These are phyloP conservation scores for Spea hammondii DNA, from an alignment of 2,797 vertebrate species.

Conservation along the genomic window DNA sequence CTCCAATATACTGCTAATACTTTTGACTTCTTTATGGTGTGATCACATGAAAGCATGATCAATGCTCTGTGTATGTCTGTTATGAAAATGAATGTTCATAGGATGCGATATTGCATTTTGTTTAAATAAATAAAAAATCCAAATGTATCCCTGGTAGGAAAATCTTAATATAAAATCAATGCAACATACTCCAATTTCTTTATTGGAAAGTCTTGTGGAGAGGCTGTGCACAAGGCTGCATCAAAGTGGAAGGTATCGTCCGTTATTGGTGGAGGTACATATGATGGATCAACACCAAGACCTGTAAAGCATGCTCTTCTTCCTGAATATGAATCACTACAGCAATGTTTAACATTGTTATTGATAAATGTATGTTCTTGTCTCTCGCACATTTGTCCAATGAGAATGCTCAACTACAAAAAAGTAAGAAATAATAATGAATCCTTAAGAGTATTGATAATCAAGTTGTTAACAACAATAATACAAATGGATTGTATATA, in stretches of 20 bases:
- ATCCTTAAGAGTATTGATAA: neutral
- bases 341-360: constrained; percentile 55
- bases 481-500: neutral
- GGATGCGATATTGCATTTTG: no score
- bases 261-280: constrained; percentile 33
- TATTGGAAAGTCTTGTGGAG: constrained; percentile 39
- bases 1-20: no score
- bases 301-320: constrained; percentile 55
- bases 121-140: no score
- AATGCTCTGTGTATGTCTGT: no score
- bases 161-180: no score
- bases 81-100: no score
- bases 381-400: constrained; percentile 59
- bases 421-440: neutral
- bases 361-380: constrained; percentile 53
- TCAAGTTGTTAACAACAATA: neutral
- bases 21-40: no score
- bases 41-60: no score
- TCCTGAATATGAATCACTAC: constrained; percentile 52
- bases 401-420: constrained; percentile 55
- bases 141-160: no score
- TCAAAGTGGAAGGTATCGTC: constrained; percentile 48
- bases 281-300: constrained; percentile 47
- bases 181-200: constrained; percentile 60
- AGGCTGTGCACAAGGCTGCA: constrained; percentile 51